Evolutionary conservation across 2,888 invertebrate species (phyloP).

Genomic region (Mesodorylaimus sp.): DNA sequence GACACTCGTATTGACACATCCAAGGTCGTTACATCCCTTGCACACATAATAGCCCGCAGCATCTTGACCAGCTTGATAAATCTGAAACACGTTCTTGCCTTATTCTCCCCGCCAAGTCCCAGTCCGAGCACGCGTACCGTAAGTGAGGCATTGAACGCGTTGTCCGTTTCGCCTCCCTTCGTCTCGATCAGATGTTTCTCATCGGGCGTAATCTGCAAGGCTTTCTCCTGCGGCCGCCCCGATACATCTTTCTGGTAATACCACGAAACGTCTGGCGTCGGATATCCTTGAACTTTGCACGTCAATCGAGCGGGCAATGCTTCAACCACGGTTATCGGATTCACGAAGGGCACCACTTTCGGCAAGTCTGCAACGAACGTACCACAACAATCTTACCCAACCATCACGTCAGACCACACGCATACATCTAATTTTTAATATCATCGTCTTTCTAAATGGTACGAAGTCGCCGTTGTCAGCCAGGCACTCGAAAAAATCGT

Average conservation of each 20-base stretch:
- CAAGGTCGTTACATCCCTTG: not conserved
- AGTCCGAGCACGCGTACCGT: not conserved
- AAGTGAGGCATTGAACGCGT: conserved; percentile 1
- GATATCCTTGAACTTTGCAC: conserved; percentile 4
- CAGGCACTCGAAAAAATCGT: not conserved
- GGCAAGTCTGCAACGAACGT: conserved; percentile 4
- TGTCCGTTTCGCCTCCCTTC: too few relatives aligned
- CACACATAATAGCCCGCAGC: not conserved
- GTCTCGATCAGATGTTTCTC: too few relatives aligned
- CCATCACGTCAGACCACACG: not conserved
- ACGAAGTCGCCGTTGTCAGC: conserved; percentile 3
- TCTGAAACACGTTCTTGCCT: not conserved
- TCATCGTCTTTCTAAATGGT: not conserved
- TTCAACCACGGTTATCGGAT: not conserved
- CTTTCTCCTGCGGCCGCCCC: too few relatives aligned
- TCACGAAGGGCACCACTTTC: not conserved
- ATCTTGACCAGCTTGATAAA: too few relatives aligned
- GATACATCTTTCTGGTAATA: too few relatives aligned
- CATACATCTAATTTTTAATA: not conserved
- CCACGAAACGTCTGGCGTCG: conserved; percentile 4
- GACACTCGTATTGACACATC: not conserved
- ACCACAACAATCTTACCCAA: too few relatives aligned
- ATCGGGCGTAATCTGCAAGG: too few relatives aligned
- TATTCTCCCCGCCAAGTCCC: not conserved
- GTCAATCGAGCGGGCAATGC: not conserved